phyloP scores from a whole-genome alignment of 37 sponge, comb jelly and placozoan genomes.

The Bolinopsis microptera region DNA sequence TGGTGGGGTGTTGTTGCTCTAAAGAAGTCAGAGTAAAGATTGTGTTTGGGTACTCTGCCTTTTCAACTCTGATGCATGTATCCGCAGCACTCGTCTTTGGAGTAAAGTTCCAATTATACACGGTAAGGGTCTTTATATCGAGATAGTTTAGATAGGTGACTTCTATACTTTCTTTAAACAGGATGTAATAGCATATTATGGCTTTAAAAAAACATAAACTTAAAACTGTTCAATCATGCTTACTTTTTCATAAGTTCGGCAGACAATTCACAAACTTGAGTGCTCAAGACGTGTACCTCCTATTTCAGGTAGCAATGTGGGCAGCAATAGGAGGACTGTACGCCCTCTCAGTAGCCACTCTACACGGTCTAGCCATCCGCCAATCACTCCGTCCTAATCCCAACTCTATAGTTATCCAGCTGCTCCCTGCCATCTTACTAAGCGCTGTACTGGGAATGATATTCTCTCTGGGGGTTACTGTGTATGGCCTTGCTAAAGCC shows the following conservation, averaged over 20 bases:
- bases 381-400: background rate
- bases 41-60: background rate
- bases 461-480: conserved; percentile 25
- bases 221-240: no score
- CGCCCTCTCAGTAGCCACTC: background rate
- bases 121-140: background rate
- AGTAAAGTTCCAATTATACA: background rate
- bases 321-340: conserved; percentile 25
- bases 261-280: no score
- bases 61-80: background rate
- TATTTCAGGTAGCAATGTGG: conserved; percentile 16
- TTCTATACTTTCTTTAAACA: no score
- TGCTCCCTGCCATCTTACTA: conserved; percentile 49
- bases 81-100: conserved; percentile 41
- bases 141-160: no score
- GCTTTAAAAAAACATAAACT: no score
- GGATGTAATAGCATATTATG: no score
- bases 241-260: no score
- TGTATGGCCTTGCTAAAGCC: conserved; percentile 28
- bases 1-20: background rate
- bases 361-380: background rate
- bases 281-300: no score
- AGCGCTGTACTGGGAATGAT: conserved; percentile 24
- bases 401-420: background rate
- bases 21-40: background rate